A percentile compares a stretch with the other conserved stretches of the same genome.
Conservation (phyloP, 2,113 vertebrate genomes). For the Spea multiplicata region DNA sequence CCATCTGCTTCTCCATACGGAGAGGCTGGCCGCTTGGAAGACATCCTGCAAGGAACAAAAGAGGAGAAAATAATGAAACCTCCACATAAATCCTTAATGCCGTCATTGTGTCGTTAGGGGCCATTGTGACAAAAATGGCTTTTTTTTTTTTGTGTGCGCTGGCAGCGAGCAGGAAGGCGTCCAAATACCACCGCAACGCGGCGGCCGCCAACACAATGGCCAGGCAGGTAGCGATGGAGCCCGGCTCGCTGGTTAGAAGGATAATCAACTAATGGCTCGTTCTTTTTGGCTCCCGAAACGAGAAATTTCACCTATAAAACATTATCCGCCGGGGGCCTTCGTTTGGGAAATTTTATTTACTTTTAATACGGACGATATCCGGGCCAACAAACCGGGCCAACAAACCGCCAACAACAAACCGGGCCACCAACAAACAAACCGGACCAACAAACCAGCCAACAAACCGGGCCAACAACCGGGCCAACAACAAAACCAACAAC, state of each 20-base stretch:
- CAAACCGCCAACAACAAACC: too few species aligned
- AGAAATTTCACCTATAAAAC: conserved; percentile 72
- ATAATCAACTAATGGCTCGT: conserved; percentile 77
- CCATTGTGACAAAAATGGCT: conserved; percentile 82
- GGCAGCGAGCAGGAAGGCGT: conserved; percentile 76
- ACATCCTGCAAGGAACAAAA: conserved; percentile 97
- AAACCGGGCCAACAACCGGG: too few species aligned
- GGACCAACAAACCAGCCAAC: too few species aligned
- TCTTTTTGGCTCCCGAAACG: conserved; percentile 71
- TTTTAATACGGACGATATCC: neutral
- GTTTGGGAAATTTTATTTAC: conserved; percentile 53
- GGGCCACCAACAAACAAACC: too few species aligned
- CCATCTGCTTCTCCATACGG: conserved; percentile 99
- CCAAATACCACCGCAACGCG: conserved; percentile 79
- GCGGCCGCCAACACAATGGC: conserved; percentile 76
- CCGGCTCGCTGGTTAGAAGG: conserved; percentile 77
- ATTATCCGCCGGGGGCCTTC: conserved; percentile 66
- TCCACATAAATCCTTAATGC: conserved; percentile 84
- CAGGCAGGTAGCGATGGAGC: conserved; percentile 81
- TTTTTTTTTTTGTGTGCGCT: conserved; percentile 64
- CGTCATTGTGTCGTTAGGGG: conserved; percentile 79
- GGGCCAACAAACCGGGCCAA: too few species aligned
- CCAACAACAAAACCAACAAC: too few species aligned
- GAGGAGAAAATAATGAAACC: conserved; percentile 82
- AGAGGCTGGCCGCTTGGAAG: conserved; percentile 99